Evolutionary conservation across 2,797 vertebrate species (phyloP).

Genomic region (Clarias platycephalus): DNA sequence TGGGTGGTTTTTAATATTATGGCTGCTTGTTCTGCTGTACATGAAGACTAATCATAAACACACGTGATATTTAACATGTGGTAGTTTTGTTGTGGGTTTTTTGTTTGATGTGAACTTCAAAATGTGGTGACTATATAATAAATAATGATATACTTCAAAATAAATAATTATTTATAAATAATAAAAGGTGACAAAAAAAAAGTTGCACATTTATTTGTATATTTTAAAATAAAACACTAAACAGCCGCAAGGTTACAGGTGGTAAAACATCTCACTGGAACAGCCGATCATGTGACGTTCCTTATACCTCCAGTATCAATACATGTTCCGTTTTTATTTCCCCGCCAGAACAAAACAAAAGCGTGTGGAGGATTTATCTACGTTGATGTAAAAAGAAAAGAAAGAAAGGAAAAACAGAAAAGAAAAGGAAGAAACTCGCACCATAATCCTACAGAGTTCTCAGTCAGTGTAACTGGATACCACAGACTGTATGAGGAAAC

Average conservation of each 20-base stretch:
- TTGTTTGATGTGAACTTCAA: background rate
- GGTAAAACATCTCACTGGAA: background rate
- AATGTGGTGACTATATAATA: background rate
- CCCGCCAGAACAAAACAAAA: background rate
- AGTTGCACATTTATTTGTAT: background rate
- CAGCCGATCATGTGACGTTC: background rate
- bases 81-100: background rate
- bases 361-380: background rate
- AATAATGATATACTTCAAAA: no score
- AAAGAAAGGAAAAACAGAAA: no score
- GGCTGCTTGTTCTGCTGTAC: no score
- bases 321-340: background rate
- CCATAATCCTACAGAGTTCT: background rate
- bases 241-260: background rate
- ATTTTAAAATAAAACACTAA: background rate
- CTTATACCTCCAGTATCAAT: background rate
- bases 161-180: no score
- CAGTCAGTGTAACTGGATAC: background rate
- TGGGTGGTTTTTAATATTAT: no score
- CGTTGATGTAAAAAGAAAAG: background rate
- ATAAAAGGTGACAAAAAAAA: background rate
- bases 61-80: no score
- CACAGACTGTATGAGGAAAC: no score
- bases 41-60: no score
- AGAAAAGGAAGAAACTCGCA: no score